Percentiles rank a stretch among this genome's conserved stretches.
These are phyloP conservation scores for Steromphala cineraria DNA, from an alignment of 2,888 invertebrate genomes.

Conservation along the genomic window DNA sequence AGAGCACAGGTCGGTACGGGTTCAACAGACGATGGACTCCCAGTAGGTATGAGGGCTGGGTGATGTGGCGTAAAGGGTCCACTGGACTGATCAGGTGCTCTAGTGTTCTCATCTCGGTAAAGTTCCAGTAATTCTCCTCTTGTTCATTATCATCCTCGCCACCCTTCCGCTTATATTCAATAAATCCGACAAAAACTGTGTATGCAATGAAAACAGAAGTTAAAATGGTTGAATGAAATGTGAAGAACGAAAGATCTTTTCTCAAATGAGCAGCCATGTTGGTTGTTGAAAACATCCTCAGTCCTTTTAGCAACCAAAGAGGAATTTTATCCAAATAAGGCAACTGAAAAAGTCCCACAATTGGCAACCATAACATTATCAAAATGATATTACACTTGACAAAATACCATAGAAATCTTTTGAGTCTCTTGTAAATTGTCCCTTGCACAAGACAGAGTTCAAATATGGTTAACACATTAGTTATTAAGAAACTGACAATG, in stretches of 20 bases:
- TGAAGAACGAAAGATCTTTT: slow-evolving; percentile 63
- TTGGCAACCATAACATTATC: slow-evolving; percentile 75
- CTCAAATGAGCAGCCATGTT: slow-evolving; percentile 62
- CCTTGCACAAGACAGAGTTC: slow-evolving; percentile 75
- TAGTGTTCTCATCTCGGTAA: slow-evolving; percentile 64
- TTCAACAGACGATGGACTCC: not conserved
- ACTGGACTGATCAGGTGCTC: slow-evolving; percentile 51
- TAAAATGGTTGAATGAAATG: slow-evolving; percentile 46
- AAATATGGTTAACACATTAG: slow-evolving; percentile 76
- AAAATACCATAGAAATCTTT: slow-evolving; percentile 74
- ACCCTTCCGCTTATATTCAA: slow-evolving; percentile 36
- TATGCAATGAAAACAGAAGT: slow-evolving; percentile 66
- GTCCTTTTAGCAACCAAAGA: slow-evolving; percentile 65
- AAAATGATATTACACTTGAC: slow-evolving; percentile 76
- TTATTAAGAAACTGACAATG: slow-evolving; percentile 75
- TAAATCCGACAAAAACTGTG: slow-evolving; percentile 43
- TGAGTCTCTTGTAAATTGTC: slow-evolving; percentile 65
- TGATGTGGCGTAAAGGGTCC: not conserved
- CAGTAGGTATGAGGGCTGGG: not conserved
- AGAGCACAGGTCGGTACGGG: slow-evolving; percentile 73
- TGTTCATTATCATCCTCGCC: slow-evolving; percentile 39
- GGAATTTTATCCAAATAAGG: slow-evolving; percentile 71
- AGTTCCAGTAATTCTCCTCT: slow-evolving; percentile 74
- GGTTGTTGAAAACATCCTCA: slow-evolving; percentile 71
- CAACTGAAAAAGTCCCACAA: slow-evolving; percentile 76